Conservation (phyloP, 2,797 vertebrate genomes). For the Lemur catta region DNA sequence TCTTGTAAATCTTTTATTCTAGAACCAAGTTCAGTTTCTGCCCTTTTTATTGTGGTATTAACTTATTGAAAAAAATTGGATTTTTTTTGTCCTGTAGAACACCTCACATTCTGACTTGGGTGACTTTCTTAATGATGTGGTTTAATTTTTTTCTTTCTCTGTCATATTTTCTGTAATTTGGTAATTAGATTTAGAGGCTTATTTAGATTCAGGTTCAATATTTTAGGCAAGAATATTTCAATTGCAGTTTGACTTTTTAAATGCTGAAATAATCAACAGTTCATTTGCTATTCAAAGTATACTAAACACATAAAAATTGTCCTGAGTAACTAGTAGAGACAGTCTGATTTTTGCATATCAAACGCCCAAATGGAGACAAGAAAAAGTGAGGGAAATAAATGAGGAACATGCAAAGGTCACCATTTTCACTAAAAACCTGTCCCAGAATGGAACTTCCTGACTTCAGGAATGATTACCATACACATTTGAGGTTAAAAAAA, state of each 20-base stretch:
- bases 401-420: not conserved
- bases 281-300: constrained; percentile 35
- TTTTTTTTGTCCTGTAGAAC: not conserved
- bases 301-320: not conserved
- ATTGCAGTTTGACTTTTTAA: constrained; percentile 28
- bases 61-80: not conserved
- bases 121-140: not conserved
- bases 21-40: not conserved
- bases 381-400: constrained; percentile 8
- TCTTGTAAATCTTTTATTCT: not conserved
- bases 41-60: not conserved
- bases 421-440: constrained; percentile 11
- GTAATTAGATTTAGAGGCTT: not conserved
- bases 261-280: not conserved
- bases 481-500: not conserved
- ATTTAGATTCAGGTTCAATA: not conserved
- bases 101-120: not conserved
- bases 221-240: constrained; percentile 1
- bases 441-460: not conserved
- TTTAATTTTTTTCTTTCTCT: not conserved
- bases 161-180: not conserved
- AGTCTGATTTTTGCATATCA: constrained; percentile 1
- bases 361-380: not conserved
- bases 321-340: not conserved
- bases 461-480: not conserved